Percentiles rank a stretch among this genome's conserved stretches.
These are phyloP conservation scores for Lichenostomus cassidix DNA, from an alignment of 2,113 vertebrate genomes.

Conservation along the genomic window DNA sequence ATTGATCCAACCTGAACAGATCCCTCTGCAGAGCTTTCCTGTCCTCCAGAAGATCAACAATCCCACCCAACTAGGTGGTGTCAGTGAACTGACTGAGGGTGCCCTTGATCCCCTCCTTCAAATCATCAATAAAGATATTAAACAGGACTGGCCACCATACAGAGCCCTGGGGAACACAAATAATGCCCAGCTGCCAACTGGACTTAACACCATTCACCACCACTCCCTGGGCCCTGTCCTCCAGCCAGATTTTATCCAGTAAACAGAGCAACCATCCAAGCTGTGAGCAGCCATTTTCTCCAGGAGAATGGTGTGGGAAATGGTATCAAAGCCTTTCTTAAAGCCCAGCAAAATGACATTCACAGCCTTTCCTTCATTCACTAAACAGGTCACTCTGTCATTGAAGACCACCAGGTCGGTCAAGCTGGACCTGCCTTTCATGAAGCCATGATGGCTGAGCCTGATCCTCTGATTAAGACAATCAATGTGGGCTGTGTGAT, in stretches of 20 bases:
- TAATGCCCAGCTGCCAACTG: too few relatives aligned
- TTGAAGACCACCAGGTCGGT: background rate
- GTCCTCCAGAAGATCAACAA: background rate
- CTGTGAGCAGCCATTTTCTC: background rate
- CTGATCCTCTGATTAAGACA: too few relatives aligned
- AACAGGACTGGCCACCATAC: background rate
- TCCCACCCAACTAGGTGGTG: background rate
- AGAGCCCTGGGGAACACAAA: background rate
- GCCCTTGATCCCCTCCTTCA: background rate
- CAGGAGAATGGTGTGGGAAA: background rate
- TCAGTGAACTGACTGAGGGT: rapidly evolving
- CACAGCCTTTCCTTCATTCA: background rate
- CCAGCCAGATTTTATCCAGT: background rate
- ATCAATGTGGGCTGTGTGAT: background rate
- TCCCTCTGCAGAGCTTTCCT: background rate
- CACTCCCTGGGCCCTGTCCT: background rate
- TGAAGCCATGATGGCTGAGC: background rate
- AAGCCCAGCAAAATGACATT: background rate
- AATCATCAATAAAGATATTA: background rate
- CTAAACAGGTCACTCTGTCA: background rate
- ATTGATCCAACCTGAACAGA: background rate
- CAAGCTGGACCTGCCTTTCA: background rate
- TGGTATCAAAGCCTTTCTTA: background rate
- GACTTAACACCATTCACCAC: background rate
- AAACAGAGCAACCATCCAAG: background rate